phyloP scores from a whole-genome alignment of 2,797 vertebrate genomes.

The Tenualosa thibaudeaui region DNA sequence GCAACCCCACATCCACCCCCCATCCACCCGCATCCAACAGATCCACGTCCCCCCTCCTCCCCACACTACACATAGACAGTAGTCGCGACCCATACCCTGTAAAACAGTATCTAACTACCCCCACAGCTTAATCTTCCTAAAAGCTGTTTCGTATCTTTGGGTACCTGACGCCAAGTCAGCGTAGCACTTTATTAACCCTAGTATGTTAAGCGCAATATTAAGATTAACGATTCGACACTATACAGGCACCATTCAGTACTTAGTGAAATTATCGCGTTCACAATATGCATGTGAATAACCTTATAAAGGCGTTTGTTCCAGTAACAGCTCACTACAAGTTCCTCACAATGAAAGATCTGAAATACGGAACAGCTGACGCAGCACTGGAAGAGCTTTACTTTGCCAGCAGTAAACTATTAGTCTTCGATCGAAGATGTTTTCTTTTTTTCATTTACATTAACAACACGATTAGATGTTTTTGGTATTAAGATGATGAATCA shows the following conservation, averaged over 20 bases:
- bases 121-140: slow-evolving; percentile 18
- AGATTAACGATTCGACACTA: background rate
- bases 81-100: slow-evolving; percentile 20
- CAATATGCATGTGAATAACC: background rate
- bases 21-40: slow-evolving; percentile 52
- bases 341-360: background rate
- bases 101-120: slow-evolving; percentile 8
- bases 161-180: slow-evolving; percentile 13
- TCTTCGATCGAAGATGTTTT: background rate
- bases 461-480: background rate
- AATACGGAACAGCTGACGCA: slow-evolving; percentile 19
- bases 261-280: background rate
- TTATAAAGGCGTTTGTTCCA: background rate
- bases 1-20: background rate
- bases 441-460: background rate
- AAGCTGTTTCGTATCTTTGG: slow-evolving; percentile 2
- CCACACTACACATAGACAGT: slow-evolving; percentile 53
- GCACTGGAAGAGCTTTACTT: background rate
- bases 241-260: background rate
- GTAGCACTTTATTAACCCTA: background rate
- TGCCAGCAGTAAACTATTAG: slow-evolving; percentile 1
- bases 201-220: background rate
- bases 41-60: slow-evolving; percentile 28
- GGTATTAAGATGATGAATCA: background rate
- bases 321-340: slow-evolving; percentile 5